Evolutionary conservation across 2,797 vertebrate genomes (phyloP).

Genomic region (Hippoglossus hippoglossus): DNA sequence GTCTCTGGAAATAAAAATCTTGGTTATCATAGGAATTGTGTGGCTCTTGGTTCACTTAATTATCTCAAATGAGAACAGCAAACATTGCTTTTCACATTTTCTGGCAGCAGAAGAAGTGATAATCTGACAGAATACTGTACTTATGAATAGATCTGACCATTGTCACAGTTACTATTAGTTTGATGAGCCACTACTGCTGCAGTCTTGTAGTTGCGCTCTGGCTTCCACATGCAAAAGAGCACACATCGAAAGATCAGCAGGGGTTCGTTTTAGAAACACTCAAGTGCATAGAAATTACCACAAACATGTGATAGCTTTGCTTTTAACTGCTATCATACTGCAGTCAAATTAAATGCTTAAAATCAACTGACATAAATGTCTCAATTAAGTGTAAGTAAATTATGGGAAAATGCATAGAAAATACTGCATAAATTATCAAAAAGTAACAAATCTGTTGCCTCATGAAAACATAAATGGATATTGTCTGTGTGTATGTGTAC

Average conservation of each 20-base stretch:
- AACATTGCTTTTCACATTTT: not conserved
- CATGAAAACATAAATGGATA: too few relatives aligned
- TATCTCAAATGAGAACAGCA: not conserved
- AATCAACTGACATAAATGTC: too few relatives aligned
- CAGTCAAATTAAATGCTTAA: not conserved
- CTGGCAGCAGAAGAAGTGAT: not conserved
- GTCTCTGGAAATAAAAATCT: not conserved
- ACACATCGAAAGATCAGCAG: not conserved
- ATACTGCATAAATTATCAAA: too few relatives aligned
- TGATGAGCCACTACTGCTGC: not conserved
- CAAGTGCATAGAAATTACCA: too few relatives aligned
- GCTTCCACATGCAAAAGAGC: slow-evolving; percentile 1
- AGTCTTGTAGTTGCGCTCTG: not conserved
- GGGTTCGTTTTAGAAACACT: too few relatives aligned
- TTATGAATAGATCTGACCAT: too few relatives aligned
- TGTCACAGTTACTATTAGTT: too few relatives aligned
- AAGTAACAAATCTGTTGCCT: too few relatives aligned
- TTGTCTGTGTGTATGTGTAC: too few relatives aligned
- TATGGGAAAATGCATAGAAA: too few relatives aligned
- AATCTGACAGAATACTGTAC: not conserved
- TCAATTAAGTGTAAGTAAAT: too few relatives aligned
- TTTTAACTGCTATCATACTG: not conserved
- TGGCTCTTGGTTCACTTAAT: not conserved
- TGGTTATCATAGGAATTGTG: not conserved
- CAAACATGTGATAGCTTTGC: not conserved